These are phyloP conservation scores for Cryptomyrus ogoouensis DNA, from an alignment of 2,113 vertebrate species.

Conservation along the genomic window DNA sequence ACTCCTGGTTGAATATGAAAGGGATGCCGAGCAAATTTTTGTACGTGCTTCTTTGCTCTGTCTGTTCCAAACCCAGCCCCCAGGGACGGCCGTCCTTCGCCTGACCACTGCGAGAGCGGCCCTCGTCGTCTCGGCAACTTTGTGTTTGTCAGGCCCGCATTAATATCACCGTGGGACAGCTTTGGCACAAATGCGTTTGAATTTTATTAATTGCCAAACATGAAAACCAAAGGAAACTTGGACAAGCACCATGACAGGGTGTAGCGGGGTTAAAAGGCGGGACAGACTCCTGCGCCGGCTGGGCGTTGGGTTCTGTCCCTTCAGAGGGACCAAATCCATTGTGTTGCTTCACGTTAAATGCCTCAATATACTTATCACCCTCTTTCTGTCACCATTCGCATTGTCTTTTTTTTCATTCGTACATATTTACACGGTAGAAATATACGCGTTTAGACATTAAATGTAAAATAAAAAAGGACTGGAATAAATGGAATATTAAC, in stretches of 20 bases:
- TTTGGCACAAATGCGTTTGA: background rate
- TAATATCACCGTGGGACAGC: background rate
- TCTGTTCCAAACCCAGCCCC: background rate
- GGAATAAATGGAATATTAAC: background rate
- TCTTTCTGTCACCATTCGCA: background rate
- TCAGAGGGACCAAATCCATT: background rate
- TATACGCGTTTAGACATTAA: background rate
- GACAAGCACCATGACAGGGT: background rate
- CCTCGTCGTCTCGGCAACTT: background rate
- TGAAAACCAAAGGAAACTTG: background rate
- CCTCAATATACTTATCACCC: background rate
- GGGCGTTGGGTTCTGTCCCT: background rate
- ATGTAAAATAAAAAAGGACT: background rate
- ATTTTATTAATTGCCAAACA: conserved; percentile 1
- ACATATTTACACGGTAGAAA: background rate
- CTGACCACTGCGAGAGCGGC: background rate
- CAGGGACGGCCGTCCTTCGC: background rate
- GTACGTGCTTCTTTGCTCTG: background rate
- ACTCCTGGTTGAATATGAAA: conserved; percentile 1
- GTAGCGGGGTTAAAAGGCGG: background rate
- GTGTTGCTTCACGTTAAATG: background rate
- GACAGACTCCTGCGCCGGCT: background rate
- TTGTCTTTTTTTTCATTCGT: background rate
- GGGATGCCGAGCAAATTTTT: background rate
- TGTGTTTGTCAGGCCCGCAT: background rate